Evolutionary conservation across 1,140 invertebrate species (phyloP).

Genomic region (Zelostemma sp.): DNA sequence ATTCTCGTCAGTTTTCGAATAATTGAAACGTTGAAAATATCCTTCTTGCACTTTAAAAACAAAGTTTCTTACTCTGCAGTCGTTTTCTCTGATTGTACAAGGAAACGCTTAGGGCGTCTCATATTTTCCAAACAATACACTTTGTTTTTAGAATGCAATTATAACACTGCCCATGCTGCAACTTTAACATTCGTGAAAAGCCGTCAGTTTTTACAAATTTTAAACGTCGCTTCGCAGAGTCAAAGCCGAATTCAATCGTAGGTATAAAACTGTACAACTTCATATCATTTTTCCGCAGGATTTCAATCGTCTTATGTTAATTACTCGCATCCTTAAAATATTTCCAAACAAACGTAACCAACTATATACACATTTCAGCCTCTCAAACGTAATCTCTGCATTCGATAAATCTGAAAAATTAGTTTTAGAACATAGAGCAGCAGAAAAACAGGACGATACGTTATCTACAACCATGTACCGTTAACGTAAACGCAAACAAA

Average conservation of each 20-base stretch:
- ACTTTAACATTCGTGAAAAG: too few relatives aligned
- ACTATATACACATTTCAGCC: too few relatives aligned
- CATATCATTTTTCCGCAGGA: background rate
- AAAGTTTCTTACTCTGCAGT: too few relatives aligned
- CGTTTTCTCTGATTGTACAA: too few relatives aligned
- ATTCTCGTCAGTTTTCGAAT: background rate
- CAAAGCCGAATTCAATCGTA: background rate
- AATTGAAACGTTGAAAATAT: too few relatives aligned
- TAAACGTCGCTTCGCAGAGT: background rate
- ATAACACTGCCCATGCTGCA: too few relatives aligned
- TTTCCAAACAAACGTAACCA: too few relatives aligned
- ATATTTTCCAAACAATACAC: too few relatives aligned
- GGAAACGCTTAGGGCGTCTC: too few relatives aligned
- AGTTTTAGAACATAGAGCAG: background rate
- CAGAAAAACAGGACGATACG: background rate
- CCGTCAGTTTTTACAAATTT: background rate
- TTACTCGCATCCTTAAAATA: background rate
- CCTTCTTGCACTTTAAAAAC: too few relatives aligned
- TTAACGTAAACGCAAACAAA: background rate
- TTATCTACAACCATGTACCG: background rate
- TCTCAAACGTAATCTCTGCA: background rate
- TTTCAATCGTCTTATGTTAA: background rate
- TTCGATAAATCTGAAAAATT: slow-evolving; percentile 1
- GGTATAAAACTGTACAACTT: background rate
- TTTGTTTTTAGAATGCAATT: too few relatives aligned